Base-by-base conservation (phyloP, 2,888 invertebrate genomes). In the Tethea ocularis region DNA sequence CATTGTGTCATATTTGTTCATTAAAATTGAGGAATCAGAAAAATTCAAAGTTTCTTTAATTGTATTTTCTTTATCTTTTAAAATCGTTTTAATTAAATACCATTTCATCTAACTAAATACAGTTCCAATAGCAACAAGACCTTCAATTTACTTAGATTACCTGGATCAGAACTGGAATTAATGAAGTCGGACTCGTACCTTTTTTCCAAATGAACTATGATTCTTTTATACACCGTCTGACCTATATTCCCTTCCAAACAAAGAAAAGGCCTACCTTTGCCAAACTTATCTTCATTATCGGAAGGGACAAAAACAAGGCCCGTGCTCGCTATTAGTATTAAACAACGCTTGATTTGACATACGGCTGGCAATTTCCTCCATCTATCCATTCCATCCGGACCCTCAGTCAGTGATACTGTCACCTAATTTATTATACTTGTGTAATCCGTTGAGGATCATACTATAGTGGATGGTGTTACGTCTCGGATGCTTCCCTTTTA, bases 271-370 rank as follows among this genome's bases (percentile, higher is more conserved):
- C 33, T 36, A 54, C 54, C 54, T 65, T 65, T 56, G 36, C 57
- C 60, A 68, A 72, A 71, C 71, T 70, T 71, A 68, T 71, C 74
- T 73, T 74, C 68, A 73, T 75, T 80, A 76, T 65, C 61, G 60
- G 62, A 59, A 61, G 66, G 61, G 66, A 71, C 64, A 64, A 68
- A 72, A 73, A 61, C 61, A 63, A 53, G 64, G 61, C 26, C 55
- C 60, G 58, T 69, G 68, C 76, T 75, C 72, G 67, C 71, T 68
- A 64, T 74, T 69, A 64, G 64, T 74, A 77, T 79, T 77, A 73
- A 71, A 74, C 70, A 74, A 75, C 72, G 75, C 66, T 77, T 69
- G 64, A 73, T 76, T 78, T 76, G 71, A 75, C 66, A 63, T 66
- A 64, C 65, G 63, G 63, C 52, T 51, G 59, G 64, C 59, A 58